phyloP scores from a whole-genome alignment of 2,888 invertebrate genomes.

The Scelioninae gen. 2 region DNA sequence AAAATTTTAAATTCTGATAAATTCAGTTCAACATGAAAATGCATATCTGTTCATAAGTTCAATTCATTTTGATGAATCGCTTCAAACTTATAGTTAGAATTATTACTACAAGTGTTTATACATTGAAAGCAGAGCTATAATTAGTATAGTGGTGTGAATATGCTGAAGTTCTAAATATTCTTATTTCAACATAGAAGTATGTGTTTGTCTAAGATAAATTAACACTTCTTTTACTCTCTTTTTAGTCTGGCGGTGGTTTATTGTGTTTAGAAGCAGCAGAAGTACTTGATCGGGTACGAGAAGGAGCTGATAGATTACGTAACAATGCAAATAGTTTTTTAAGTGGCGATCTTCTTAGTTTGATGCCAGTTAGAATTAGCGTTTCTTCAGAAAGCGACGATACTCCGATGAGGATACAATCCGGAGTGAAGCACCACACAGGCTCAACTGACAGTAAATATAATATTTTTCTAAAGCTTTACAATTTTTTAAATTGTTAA shows the following conservation, averaged over 20 bases:
- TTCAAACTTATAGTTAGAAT: too few relatives aligned
- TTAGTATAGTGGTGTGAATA: too few relatives aligned
- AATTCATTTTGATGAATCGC: too few relatives aligned
- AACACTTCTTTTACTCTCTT: conserved; percentile 47
- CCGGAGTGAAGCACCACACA: conserved; percentile 70
- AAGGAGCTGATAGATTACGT: conserved; percentile 83
- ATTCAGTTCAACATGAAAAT: too few relatives aligned
- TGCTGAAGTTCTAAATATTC: too few relatives aligned
- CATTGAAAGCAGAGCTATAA: too few relatives aligned
- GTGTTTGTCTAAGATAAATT: too few relatives aligned
- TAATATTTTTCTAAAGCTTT: not conserved
- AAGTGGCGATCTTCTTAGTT: conserved; percentile 81
- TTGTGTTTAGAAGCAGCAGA: conserved; percentile 78
- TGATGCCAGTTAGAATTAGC: conserved; percentile 77
- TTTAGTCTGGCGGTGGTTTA: conserved; percentile 68
- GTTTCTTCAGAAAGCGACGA: conserved; percentile 73
- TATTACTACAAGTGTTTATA: too few relatives aligned
- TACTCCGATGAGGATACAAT: conserved; percentile 71
- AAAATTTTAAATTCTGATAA: too few relatives aligned
- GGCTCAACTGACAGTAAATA: conserved; percentile 66
- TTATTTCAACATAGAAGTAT: too few relatives aligned
- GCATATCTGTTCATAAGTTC: too few relatives aligned
- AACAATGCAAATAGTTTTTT: conserved; percentile 88
- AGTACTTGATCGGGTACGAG: conserved; percentile 81
- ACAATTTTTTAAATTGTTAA: not conserved